phyloP scores from a whole-genome alignment of 2,888 invertebrate genomes.

The Callimorpha dominula region DNA sequence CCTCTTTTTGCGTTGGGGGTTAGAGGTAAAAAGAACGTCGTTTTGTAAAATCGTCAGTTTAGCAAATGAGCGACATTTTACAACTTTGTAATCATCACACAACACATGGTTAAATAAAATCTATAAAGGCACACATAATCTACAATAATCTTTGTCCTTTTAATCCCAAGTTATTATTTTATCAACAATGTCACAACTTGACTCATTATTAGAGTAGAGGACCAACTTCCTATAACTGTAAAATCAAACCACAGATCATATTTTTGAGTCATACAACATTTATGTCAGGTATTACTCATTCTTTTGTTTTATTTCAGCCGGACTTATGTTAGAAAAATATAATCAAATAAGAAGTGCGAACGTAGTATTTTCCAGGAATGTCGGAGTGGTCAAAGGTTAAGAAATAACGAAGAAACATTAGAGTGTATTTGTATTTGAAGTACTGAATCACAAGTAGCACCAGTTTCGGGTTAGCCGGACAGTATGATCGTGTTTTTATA shows the following conservation, averaged over 20 bases:
- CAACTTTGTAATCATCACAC: too few relatives aligned
- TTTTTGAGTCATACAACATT: slow-evolving; percentile 18
- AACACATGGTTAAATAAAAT: too few relatives aligned
- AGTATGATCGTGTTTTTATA: neutral
- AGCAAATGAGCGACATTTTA: too few relatives aligned
- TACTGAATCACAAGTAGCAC: neutral
- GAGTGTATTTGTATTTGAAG: neutral
- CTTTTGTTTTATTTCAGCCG: slow-evolving; percentile 14
- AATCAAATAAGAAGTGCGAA: neutral
- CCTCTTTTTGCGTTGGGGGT: too few relatives aligned
- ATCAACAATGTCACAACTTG: neutral
- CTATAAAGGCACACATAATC: too few relatives aligned
- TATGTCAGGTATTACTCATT: slow-evolving; percentile 18
- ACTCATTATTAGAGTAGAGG: neutral
- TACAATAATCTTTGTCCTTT: neutral
- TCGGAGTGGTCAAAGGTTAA: neutral
- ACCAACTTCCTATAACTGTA: slow-evolving; percentile 38
- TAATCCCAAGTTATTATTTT: neutral
- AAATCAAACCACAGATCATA: slow-evolving; percentile 23
- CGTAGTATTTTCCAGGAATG: slow-evolving; percentile 1
- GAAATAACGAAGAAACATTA: neutral
- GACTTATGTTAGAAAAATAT: slow-evolving; percentile 3
- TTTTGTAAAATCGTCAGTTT: too few relatives aligned
- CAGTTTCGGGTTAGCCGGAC: too few relatives aligned
- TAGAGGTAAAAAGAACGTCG: too few relatives aligned